These are phyloP conservation scores for Jacana jacana DNA, from an alignment of 2,113 vertebrate species.

Conservation along the genomic window DNA sequence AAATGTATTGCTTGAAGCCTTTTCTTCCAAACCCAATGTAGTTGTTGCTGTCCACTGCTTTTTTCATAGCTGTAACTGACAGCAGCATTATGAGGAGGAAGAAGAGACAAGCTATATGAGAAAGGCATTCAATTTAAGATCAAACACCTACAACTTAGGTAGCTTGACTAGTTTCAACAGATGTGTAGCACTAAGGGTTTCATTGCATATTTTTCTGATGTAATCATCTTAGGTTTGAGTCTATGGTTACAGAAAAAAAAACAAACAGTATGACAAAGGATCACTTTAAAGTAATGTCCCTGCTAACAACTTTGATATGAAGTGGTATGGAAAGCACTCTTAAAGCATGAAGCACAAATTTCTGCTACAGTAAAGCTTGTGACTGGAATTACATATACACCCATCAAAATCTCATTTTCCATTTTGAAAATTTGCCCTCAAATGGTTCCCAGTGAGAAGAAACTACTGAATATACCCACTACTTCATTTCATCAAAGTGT, in stretches of 20 bases:
- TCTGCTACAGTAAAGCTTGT: background rate
- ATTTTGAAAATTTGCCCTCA: background rate
- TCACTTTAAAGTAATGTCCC: background rate
- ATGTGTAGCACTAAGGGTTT: background rate
- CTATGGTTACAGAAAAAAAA: background rate
- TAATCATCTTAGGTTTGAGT: background rate
- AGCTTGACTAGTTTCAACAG: background rate
- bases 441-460: background rate
- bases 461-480: background rate
- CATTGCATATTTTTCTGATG: background rate
- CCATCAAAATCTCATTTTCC: background rate
- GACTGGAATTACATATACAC: background rate
- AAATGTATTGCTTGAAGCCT: background rate
- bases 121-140: background rate
- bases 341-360: background rate
- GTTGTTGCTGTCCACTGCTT: background rate
- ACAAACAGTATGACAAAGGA: background rate
- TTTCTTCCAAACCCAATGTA: background rate
- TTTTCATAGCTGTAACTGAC: background rate
- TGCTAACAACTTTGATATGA: background rate
- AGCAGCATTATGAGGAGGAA: background rate
- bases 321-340: background rate
- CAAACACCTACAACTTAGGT: background rate
- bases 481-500: background rate
- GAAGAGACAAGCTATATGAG: background rate